Evolutionary conservation across 2,888 invertebrate species (phyloP).

Genomic region (Electrophaes corylata): DNA sequence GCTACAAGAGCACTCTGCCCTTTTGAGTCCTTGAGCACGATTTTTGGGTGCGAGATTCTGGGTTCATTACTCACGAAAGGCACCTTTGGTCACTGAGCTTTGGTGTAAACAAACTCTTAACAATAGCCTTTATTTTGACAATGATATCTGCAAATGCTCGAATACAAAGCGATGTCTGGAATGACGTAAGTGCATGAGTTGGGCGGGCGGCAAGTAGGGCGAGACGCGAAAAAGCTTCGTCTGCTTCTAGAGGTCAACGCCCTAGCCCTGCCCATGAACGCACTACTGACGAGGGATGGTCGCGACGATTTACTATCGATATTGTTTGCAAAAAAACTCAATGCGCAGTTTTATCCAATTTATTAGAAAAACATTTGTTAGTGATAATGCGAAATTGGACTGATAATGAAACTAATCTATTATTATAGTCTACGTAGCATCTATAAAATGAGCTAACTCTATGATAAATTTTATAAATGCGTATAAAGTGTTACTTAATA

Average conservation of each 20-base stretch:
- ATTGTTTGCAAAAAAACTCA: slow-evolving; percentile 53
- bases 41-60: slow-evolving; percentile 41
- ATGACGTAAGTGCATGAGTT: slow-evolving; percentile 50
- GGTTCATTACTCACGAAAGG: slow-evolving; percentile 37
- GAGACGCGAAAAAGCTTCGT: slow-evolving; percentile 77
- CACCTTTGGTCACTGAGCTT: slow-evolving; percentile 31
- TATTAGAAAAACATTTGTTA: slow-evolving; percentile 15
- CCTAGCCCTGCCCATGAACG: slow-evolving; percentile 81
- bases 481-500: not conserved
- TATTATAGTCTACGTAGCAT: too few relatives aligned
- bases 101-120: slow-evolving; percentile 16
- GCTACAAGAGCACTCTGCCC: slow-evolving; percentile 31
- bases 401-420: not conserved
- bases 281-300: slow-evolving; percentile 66
- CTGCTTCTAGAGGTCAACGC: slow-evolving; percentile 75
- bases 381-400: not conserved
- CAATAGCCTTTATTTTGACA: slow-evolving; percentile 16
- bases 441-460: not conserved
- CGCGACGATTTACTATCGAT: slow-evolving; percentile 67
- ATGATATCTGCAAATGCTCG: slow-evolving; percentile 13
- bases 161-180: slow-evolving; percentile 24
- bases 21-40: slow-evolving; percentile 52
- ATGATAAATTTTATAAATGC: not conserved
- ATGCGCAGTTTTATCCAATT: slow-evolving; percentile 28
- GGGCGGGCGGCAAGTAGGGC: slow-evolving; percentile 78